Evolutionary conservation across 2,113 vertebrate species (phyloP).

Genomic region (Eretmochelys imbricata): DNA sequence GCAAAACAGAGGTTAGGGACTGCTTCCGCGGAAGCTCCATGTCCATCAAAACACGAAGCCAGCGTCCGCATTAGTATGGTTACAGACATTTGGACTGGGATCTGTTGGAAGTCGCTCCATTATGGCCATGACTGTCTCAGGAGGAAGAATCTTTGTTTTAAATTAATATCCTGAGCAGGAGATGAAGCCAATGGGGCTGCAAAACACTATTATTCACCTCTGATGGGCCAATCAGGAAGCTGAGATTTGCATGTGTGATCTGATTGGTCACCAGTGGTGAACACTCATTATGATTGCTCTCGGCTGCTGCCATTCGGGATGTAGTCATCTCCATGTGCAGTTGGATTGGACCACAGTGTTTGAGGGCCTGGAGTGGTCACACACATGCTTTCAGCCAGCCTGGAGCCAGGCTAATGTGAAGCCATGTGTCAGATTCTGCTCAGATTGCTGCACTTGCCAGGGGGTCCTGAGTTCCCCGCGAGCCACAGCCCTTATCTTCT

Average conservation of each 20-base stretch:
- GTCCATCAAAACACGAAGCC: background rate
- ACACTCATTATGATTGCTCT: rapidly evolving
- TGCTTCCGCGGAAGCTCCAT: background rate
- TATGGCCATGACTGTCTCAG: background rate
- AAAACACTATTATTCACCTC: background rate
- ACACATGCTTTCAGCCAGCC: background rate
- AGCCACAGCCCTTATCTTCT: background rate
- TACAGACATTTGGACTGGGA: too few relatives aligned
- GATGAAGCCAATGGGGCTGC: background rate
- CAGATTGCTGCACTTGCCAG: background rate
- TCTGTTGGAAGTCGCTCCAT: background rate
- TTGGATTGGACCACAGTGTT: background rate
- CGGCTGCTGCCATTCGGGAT: background rate
- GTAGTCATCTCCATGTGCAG: background rate
- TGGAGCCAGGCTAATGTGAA: background rate
- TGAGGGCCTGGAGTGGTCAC: background rate
- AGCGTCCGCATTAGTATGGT: background rate
- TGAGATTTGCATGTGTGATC: background rate
- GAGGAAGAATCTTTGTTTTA: background rate
- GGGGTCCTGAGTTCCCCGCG: background rate
- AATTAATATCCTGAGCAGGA: background rate
- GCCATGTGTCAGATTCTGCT: background rate
- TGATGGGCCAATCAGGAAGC: background rate
- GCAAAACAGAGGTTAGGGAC: background rate
- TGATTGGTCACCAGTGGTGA: background rate